phyloP scores from a whole-genome alignment of 2,113 vertebrate species.

The Etheostoma spectabile region DNA sequence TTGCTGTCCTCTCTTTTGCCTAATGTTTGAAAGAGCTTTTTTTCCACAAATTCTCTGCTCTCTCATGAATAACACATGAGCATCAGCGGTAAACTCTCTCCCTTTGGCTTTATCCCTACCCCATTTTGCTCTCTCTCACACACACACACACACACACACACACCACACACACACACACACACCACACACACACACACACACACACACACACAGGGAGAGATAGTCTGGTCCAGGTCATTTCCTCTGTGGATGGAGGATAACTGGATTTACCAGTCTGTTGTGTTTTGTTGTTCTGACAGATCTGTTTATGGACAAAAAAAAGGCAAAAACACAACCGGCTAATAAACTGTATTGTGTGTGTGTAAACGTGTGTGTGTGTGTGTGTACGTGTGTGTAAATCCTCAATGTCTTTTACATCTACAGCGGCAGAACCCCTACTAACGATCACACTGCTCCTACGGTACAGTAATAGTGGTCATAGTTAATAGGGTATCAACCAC shows the following conservation, averaged over 20 bases:
- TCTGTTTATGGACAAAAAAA: slow-evolving; percentile 82
- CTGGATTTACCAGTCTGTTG: slow-evolving; percentile 86
- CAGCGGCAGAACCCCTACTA: slow-evolving; percentile 32
- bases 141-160: slow-evolving; percentile 24
- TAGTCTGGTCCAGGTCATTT: slow-evolving; percentile 81
- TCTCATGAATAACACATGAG: slow-evolving; percentile 85
- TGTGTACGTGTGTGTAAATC: slow-evolving; percentile 33
- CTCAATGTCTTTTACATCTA: slow-evolving; percentile 34
- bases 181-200: slow-evolving; percentile 39
- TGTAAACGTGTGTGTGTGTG: not conserved
- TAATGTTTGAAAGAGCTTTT: slow-evolving; percentile 82
- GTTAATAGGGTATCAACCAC: slow-evolving; percentile 73
- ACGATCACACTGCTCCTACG: slow-evolving; percentile 49
- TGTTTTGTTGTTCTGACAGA: slow-evolving; percentile 84
- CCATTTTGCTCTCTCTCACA: slow-evolving; percentile 44
- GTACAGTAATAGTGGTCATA: slow-evolving; percentile 59
- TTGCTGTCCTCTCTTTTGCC: slow-evolving; percentile 65
- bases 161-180: slow-evolving; percentile 39
- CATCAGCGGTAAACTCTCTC: slow-evolving; percentile 57
- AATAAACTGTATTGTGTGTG: slow-evolving; percentile 44
- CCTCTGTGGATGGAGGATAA: slow-evolving; percentile 85
- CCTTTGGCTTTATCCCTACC: slow-evolving; percentile 40
- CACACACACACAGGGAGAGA: slow-evolving; percentile 16
- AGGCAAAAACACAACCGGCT: slow-evolving; percentile 73
- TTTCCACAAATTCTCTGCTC: slow-evolving; percentile 79